Percentiles rank a stretch among this genome's conserved stretches.
phyloP scores from a whole-genome alignment of 2,797 vertebrate genomes.

The Echeneis naucrates region DNA sequence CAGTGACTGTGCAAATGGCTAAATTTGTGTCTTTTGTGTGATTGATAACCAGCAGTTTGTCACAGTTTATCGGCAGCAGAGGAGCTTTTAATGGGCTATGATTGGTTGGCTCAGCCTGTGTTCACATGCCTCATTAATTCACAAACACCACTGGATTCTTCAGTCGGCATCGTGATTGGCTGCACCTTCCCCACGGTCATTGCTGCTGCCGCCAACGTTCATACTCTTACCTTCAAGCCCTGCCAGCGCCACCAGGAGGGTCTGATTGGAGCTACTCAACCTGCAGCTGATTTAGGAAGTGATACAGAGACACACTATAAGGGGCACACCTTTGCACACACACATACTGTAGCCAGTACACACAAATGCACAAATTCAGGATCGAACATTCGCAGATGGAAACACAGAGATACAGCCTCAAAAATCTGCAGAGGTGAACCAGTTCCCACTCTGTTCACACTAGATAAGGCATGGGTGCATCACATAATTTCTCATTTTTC shows the following conservation, averaged over 20 bases:
- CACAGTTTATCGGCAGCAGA: constrained; percentile 66
- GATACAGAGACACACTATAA: neutral
- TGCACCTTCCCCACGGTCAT: constrained; percentile 13
- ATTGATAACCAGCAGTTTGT: constrained; percentile 73
- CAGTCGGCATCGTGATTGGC: constrained; percentile 71
- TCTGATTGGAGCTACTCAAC: constrained; percentile 40
- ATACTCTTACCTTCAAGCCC: constrained; percentile 19
- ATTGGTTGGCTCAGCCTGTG: constrained; percentile 69
- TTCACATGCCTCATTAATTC: constrained; percentile 78
- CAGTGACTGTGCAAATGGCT: constrained; percentile 23
- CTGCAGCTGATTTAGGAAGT: constrained; percentile 6
- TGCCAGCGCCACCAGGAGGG: constrained; percentile 24
- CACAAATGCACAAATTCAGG: neutral
- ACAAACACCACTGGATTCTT: constrained; percentile 57
- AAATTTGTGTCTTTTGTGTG: constrained; percentile 42
- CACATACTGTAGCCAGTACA: neutral
- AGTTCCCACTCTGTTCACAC: constrained; percentile 2
- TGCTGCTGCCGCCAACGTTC: constrained; percentile 3
- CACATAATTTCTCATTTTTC: constrained; percentile 46
- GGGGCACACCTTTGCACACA: neutral
- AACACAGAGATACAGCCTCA: neutral
- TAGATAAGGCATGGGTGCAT: constrained; percentile 21
- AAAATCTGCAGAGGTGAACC: constrained; percentile 17
- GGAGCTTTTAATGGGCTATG: constrained; percentile 63
- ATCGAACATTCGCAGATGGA: neutral